Base-by-base conservation (phyloP, 2,797 vertebrate species). In the Takifugu rubripes region DNA sequence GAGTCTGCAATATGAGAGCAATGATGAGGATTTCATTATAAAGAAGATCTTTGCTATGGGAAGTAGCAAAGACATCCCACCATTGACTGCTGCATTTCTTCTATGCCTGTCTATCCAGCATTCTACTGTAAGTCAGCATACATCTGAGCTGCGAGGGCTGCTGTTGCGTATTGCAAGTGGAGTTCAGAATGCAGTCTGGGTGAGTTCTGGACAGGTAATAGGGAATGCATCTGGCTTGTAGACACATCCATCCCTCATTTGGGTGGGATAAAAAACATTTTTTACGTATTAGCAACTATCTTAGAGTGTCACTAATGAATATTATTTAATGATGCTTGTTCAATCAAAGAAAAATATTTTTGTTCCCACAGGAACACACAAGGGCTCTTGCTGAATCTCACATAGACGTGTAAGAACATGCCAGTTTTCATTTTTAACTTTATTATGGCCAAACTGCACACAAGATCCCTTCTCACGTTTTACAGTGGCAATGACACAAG, bases 171-270 rank as follows among this genome's bases (percentile, higher is more conserved):
- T 88, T 3, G 90, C 92, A 25, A 82, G 75, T 24, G 59, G 79
- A 58, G 78, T 92, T 42, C 91, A 93, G 77, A 84, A 62, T 2
- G 68, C 71, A n/a, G 68, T 91, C 57, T 90, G 90, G 91, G 92
- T 93, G 64, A 90, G 91, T 87, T 25, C 15, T 21, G 9, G 12
- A 15, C 15, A 25, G 44, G 3, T n/a, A 46, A n/a, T n/a, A 46
- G 44, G 44, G 7, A 1, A n/a, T n/a, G 6, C 21, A 21, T n/a
- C 17, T 46, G n/a, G 31, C 21, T 17, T 21, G 8, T n/a, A 46
- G 17, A n/a, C 4, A 4, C 36, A 40, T 40, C 36, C 12, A 40
- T 40, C 11, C 36, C 36, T 40, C 36, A 14, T 40, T 40, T 3
- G 36, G 36, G 33, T 33, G 33, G 33, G 7, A 11, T 10, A 33